A percentile compares a stretch with the other conserved stretches of the same genome.
phyloP scores from a whole-genome alignment of 2,888 invertebrate species.

The Parelbella ahira region DNA sequence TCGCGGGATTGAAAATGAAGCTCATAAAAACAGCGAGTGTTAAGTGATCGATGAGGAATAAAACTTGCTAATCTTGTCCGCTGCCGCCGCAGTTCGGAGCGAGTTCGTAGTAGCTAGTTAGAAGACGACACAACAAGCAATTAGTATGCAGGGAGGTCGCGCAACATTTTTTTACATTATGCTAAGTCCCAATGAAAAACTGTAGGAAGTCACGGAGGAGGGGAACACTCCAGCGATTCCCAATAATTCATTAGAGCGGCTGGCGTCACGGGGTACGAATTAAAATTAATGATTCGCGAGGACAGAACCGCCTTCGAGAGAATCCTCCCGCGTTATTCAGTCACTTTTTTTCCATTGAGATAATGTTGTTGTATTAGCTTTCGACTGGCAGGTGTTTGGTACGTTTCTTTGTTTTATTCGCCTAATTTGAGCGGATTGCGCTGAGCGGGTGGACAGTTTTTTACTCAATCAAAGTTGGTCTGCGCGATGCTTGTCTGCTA shows the following conservation, averaged over 20 bases:
- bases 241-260: conserved; percentile 78
- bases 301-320: conserved; percentile 60
- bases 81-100: conserved; percentile 56
- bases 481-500: conserved; percentile 15
- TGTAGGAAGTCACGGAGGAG: conserved; percentile 57
- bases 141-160: conserved; percentile 74
- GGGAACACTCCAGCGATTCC: conserved; percentile 67
- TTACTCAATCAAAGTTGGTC: conserved; percentile 16
- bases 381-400: conserved; percentile 52
- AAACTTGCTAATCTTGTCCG: conserved; percentile 74
- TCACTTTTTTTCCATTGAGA: conserved; percentile 70
- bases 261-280: conserved; percentile 74
- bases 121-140: conserved; percentile 72
- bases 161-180: conserved; percentile 78
- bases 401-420: conserved; percentile 54
- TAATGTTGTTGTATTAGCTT: conserved; percentile 61
- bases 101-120: conserved; percentile 56
- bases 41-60: conserved; percentile 70
- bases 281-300: conserved; percentile 79
- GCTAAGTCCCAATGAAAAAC: conserved; percentile 74
- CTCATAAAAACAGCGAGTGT: conserved; percentile 52
- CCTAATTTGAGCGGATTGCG: conserved; percentile 35
- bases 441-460: too few species aligned
- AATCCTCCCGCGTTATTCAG: conserved; percentile 67
- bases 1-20: conserved; percentile 48